These are phyloP conservation scores for Scopus umbretta DNA, from an alignment of 2,113 vertebrate species.

Conservation along the genomic window DNA sequence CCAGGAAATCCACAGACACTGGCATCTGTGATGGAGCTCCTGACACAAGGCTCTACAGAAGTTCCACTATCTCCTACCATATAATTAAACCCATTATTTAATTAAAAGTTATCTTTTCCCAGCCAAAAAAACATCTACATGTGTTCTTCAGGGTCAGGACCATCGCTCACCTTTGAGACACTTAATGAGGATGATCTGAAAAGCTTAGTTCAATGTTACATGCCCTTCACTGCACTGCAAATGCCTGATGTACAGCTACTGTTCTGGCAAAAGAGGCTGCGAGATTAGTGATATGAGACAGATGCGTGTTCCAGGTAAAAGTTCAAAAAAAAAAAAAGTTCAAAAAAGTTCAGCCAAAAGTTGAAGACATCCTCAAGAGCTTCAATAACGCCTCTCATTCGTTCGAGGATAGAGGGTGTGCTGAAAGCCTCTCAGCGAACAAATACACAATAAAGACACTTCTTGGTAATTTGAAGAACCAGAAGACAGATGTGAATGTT, in stretches of 20 bases:
- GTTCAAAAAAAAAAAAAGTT: no score
- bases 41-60: neutral
- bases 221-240: neutral
- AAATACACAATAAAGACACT: neutral
- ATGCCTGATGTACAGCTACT: neutral
- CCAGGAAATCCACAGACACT: neutral
- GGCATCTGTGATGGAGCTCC: neutral
- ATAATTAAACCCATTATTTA: no score
- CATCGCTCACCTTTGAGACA: neutral
- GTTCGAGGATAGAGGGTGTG: neutral
- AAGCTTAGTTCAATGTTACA: neutral
- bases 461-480: neutral
- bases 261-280: neutral
- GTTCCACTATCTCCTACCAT: neutral
- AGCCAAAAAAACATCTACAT: neutral
- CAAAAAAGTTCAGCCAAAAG: no score
- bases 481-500: neutral
- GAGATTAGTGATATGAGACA: neutral
- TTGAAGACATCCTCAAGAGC: neutral
- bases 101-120: neutral
- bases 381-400: neutral
- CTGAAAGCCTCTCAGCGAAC: neutral
- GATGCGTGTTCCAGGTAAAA: neutral
- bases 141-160: neutral
- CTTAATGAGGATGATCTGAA: neutral